Conservation (phyloP, 2,888 invertebrate genomes). For the Himalopsyche kuldschensis region DNA sequence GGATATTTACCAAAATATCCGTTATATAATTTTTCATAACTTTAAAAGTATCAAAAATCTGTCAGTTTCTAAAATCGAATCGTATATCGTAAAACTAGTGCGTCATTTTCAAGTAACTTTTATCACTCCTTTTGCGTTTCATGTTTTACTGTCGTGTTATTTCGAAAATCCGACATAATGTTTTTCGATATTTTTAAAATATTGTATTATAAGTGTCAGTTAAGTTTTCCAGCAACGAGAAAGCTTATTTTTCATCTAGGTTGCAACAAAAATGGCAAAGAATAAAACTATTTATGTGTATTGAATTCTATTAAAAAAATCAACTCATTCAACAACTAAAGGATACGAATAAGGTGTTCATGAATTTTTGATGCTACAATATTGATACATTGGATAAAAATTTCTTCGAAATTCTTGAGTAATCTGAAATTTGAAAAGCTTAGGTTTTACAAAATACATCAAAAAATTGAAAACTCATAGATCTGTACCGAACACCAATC, state of each 20-base stretch:
- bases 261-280: not conserved
- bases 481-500: no score
- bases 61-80: not conserved
- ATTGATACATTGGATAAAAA: no score
- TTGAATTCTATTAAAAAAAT: no score
- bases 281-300: not conserved
- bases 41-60: not conserved
- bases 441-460: no score
- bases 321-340: no score
- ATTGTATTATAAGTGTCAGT: slow-evolving; percentile 31
- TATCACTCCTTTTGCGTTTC: not conserved
- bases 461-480: no score
- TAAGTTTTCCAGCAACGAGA: slow-evolving; percentile 14
- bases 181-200: slow-evolving; percentile 23
- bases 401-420: no score
- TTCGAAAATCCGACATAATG: slow-evolving; percentile 20
- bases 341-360: no score
- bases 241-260: not conserved
- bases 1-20: no score
- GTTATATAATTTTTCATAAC: no score
- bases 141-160: not conserved
- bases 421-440: no score
- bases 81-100: not conserved
- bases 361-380: no score
- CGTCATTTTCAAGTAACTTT: not conserved